Evolutionary conservation across 2,888 invertebrate species (phyloP), one percentile per base, ranked within the genome.

Genomic region (Apantesis nais): DNA sequence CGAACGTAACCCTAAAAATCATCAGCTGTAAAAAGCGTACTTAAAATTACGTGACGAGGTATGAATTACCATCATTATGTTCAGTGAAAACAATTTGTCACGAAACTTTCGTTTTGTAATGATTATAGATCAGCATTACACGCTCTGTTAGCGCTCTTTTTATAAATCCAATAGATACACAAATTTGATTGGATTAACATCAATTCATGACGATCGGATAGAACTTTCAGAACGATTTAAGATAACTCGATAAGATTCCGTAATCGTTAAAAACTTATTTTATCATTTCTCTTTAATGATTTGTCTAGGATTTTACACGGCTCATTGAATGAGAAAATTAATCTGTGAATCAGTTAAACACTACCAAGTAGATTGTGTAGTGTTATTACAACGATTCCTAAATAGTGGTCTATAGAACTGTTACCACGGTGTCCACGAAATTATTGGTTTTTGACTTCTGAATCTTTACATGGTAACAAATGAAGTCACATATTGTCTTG

Each of bases 31-130:
- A 70, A 31, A 41, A 66, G 39, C 70, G 76, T 74, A 76, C 75
- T 75, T 75, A 77, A 75, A 73, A 77, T 81, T 67, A 75, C 77
- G 71, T 78, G 75, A 73, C 79, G 62, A 64, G 58, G 44, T 61
- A 73, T 67, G 68, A 77, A 75, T 72, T 58, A 34, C 71, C 55
- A 61, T 67, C 66, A 73, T 69, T 74, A 77, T 60, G 2, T 68
- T 25, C 58, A 55, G 66, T 66, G 72, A 78, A 81, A 79, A 80
- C 77, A 79, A 80, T 81, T 80, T 71, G 68, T 68, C 41, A 79
- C 68, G 79, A 81, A 81, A 80, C 74, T 80, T 81, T 76, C 72
- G 64, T 80, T 78, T 80, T 79, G 77, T 74, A 80, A 79, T 74
- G 62, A 73, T 80, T 73, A 76, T 73, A 74, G 62, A 44, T 34